Evolutionary conservation across 2,888 invertebrate species (phyloP), one percentile per base, ranked within the genome.

Genomic region (Caenorhabditis sp.): DNA sequence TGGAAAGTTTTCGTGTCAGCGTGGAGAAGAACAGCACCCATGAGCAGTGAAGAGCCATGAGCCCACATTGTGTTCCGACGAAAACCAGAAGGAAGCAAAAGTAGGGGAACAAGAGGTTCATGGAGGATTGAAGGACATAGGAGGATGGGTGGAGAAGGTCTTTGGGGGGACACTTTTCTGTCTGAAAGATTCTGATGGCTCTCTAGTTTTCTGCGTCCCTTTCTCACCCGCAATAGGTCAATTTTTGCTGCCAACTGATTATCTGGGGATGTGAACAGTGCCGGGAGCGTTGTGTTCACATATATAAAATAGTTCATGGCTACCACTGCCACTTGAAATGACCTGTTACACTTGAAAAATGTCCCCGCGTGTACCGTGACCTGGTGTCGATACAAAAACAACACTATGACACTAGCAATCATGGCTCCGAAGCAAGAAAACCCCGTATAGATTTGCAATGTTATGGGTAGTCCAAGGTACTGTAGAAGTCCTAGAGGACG

Each of bases 371-470:
- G 44, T 6, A 74, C 54, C 8, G 69, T 61, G 4, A 58, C 51
- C 47, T 80, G 80, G 26, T 80, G 80, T 5, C 80, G 61, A 31
- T 74, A 68, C 0, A 80, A 35, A 54, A 80, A 80, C n/a, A 80
- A 41, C 3, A 80, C 31, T 0, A 44, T 31, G 0, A 80, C 80
- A 66, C 80, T 80, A 6, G 74, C 73, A 6, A 80, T 31, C 80
- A 80, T 74, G 8, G 24, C 49, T 44, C 79, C 79, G 44, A 63
- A 63, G 22, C 54, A 64, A n/a, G 56, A 61, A 19, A 79, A 79
- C 10, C 79, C 79, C 7, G 72, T 22, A 26, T 64, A 70, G 8
- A 79, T 56, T 35, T 63, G 54, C 1, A 14, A 8, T 1, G 68
- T 61, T 16, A 74, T 26, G 3, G 44, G 7, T 0, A 80, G 3